Percentiles rank a stretch among this genome's conserved stretches.
These are phyloP conservation scores for Aleiodes alternator DNA, from an alignment of 2,888 invertebrate species.

Conservation along the genomic window DNA sequence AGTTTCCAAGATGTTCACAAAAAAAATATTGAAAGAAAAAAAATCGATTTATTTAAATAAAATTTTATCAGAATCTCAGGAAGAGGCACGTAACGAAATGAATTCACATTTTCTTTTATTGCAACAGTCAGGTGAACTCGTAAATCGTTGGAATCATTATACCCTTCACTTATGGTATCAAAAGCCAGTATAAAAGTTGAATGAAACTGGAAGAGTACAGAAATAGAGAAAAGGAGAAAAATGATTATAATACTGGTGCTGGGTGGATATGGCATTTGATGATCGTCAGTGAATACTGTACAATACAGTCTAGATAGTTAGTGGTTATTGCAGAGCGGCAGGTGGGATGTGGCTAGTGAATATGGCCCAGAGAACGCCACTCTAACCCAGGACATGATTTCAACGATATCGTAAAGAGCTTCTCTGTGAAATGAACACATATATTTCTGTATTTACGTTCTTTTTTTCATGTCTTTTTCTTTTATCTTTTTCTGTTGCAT, in stretches of 20 bases:
- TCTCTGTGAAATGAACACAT: constrained; percentile 11
- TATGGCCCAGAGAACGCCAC: constrained; percentile 34
- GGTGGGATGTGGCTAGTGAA: constrained; percentile 45
- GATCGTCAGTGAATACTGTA: not conserved
- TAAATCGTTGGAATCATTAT: too few species aligned
- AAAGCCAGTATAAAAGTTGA: too few species aligned
- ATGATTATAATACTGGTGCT: constrained; percentile 1
- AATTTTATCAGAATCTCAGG: too few species aligned
- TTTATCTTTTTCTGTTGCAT: not conserved
- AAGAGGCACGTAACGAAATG: too few species aligned
- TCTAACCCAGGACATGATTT: constrained; percentile 45
- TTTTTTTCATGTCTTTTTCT: not conserved
- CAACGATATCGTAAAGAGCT: constrained; percentile 43
- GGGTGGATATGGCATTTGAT: constrained; percentile 1
- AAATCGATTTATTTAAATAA: too few species aligned
- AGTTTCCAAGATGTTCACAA: too few species aligned
- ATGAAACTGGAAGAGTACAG: too few species aligned
- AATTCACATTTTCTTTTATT: too few species aligned
- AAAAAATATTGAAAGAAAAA: too few species aligned
- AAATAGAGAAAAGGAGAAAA: too few species aligned
- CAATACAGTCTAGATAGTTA: constrained; percentile 41
- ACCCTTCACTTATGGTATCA: too few species aligned
- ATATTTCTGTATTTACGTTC: constrained; percentile 1
- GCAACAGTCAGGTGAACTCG: too few species aligned
- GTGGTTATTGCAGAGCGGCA: constrained; percentile 46